Evolutionary conservation across 1,140 invertebrate genomes (phyloP), one percentile per base, ranked within the genome.

Genomic region (Pygmarrhopalites habei): DNA sequence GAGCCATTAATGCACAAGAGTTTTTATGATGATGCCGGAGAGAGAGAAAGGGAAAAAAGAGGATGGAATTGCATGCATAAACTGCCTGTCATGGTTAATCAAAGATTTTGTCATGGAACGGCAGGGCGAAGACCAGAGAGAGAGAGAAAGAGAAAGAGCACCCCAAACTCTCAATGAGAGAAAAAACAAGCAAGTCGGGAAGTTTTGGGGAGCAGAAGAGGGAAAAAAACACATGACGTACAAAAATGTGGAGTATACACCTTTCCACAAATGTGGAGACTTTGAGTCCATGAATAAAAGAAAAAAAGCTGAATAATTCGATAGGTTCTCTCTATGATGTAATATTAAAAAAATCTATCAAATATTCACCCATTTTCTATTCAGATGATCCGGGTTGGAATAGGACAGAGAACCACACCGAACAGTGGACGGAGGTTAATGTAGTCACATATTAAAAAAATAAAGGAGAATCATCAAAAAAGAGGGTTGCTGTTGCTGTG

Each of bases 31-130:
- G n/a, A n/a, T n/a, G n/a, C n/a, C n/a, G n/a, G n/a, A n/a, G n/a
- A n/a, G n/a, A n/a, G n/a, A n/a, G n/a, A n/a, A n/a, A n/a, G n/a
- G n/a, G n/a, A n/a, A n/a, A n/a, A n/a, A n/a, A n/a, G n/a, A n/a
- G n/a, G n/a, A n/a, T n/a, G n/a, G 61, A 32, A 21, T 61, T 66
- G 52, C 59, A 62, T 66, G 57, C 58, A 61, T 58, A 66, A 66
- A 66, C 51, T 39, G 59, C 52, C 62, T 70, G 68, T 70, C 68
- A 70, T 65, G 68, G 46, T 66, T 70, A 70, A 70, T 70, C 68
- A 70, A 67, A 65, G 65, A 70, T 70, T 70, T 70, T 70, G 68
- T 70, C 65, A 70, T 70, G 68, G 58, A 21, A 29, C 39, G 35
- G n/a, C n/a, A 7, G 44, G 5, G 15, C n/a, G n/a, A 14, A 19